These are phyloP conservation scores for Parnassius mnemosyne DNA, from an alignment of 2,888 invertebrate genomes.

Conservation along the genomic window DNA sequence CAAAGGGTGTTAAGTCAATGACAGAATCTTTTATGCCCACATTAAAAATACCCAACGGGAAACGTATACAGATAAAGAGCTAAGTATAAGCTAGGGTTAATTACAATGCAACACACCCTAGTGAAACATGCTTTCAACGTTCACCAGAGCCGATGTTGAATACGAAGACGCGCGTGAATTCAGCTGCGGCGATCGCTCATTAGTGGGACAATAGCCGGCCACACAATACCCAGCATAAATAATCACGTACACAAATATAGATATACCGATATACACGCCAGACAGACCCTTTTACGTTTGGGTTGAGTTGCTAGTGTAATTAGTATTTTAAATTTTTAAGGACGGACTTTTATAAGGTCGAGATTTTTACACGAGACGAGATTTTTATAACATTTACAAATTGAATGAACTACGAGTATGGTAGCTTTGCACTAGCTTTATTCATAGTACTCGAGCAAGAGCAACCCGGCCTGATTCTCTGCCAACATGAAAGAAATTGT, in stretches of 20 bases:
- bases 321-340: no score
- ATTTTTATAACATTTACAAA: no score
- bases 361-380: no score
- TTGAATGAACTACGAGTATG: no score
- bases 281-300: constrained; percentile 16
- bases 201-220: constrained; percentile 61
- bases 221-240: constrained; percentile 47
- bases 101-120: constrained; percentile 27
- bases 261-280: constrained; percentile 9
- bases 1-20: constrained; percentile 26
- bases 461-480: no score
- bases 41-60: constrained; percentile 20
- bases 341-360: no score
- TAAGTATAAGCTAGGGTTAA: constrained; percentile 26
- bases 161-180: constrained; percentile 47
- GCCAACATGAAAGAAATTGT: no score
- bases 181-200: constrained; percentile 64
- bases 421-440: no score
- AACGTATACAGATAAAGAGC: constrained; percentile 15
- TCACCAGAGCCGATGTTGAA: constrained; percentile 28
- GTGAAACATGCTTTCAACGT: constrained; percentile 40
- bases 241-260: constrained; percentile 33
- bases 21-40: constrained; percentile 18
- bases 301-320: constrained; percentile 1
- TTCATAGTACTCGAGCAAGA: no score